Evolutionary conservation across 2,797 vertebrate species (phyloP), one percentile per base, ranked within the genome.

Genomic region (Orientallactaga sibirica): DNA sequence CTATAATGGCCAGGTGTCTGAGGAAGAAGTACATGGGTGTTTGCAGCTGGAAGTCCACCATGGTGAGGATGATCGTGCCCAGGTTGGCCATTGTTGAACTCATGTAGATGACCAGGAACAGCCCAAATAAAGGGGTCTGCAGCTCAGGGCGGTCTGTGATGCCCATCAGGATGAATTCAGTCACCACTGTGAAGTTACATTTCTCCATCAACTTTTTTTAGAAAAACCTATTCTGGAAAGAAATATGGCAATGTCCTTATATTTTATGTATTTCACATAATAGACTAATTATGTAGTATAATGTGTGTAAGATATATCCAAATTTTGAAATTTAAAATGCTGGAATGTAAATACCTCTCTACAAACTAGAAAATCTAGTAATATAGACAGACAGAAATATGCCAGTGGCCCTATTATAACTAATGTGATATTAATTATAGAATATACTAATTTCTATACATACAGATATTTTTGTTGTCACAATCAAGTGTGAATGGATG

Each of bases 11-110:
- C 79, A 93, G 64, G 29, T 93, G 92, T 83, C 92, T 88, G 18
- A 93, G 86, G 3, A 93, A 93, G 25, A 88, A 93, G 41, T 88
- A 93, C 92, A 93, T 93, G 29, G 86, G 86, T 11, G 92, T 93
- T 25, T 93, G 71, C 5, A 93, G 18, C 15, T 52, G 83, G 86
- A 64, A 9, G 64, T 93, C 86, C 71, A 83, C 37, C 71, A 6
- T 93, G 33, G 86, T 88, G 27, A 93, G 79, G 16, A 93, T 52
- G 37, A 93, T 81, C 92, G 88, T 88, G 29, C 92, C 86, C 52
- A 77, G 5, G 29, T 93, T 93, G 11, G 79, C 86, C 9, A 77
- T 0, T 24, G 29, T 2, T 33, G 73, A 83, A 22, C 12, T 62
- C 70, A 88, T 1, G 29, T 83, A 93, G 37, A 88, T 64, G 73